phyloP scores from a whole-genome alignment of 2,797 vertebrate genomes.

The Pogonophryne albipinna region DNA sequence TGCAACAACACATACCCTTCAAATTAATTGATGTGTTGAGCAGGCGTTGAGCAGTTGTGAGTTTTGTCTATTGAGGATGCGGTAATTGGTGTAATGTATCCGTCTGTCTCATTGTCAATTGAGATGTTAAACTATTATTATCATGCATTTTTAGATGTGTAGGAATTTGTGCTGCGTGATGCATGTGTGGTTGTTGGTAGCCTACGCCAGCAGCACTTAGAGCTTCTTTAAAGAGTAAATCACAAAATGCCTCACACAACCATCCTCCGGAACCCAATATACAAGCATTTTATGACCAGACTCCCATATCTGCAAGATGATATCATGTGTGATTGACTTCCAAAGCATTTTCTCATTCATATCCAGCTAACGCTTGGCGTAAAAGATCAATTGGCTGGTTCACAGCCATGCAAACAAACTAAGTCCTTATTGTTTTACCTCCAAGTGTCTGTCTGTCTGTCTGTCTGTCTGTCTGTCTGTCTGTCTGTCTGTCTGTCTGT shows the following conservation, averaged over 20 bases:
- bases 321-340: neutral
- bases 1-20: neutral
- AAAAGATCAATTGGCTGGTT: no score
- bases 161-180: neutral
- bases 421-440: neutral
- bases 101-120: neutral
- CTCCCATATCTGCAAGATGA: neutral
- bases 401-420: neutral
- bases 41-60: no score
- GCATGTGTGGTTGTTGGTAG: neutral
- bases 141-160: neutral
- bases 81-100: neutral
- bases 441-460: neutral
- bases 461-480: slow-evolving; percentile 17
- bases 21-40: no score
- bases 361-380: neutral
- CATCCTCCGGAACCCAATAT: neutral
- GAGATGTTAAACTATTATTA: neutral
- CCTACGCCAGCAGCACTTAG: neutral
- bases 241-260: neutral
- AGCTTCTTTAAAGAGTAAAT: no score
- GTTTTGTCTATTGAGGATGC: neutral
- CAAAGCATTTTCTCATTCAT: neutral
- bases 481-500: slow-evolving; percentile 20
- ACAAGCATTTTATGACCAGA: neutral